Evolutionary conservation across 2,888 invertebrate species (phyloP).

Genomic region (Pocota personata): DNA sequence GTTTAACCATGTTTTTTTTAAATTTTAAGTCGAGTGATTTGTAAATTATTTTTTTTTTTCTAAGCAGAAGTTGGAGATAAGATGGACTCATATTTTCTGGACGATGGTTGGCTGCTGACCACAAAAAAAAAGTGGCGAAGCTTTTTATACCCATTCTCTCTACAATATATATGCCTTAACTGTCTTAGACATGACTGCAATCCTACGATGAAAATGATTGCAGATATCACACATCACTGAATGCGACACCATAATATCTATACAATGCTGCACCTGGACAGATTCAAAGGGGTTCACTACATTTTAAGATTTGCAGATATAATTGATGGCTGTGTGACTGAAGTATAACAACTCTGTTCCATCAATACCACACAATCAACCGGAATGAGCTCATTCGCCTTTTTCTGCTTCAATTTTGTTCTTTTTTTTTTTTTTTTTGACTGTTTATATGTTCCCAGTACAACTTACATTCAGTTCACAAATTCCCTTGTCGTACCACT

Average conservation of each 20-base stretch:
- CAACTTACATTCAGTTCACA: constrained; percentile 37
- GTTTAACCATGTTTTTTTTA: too few species aligned
- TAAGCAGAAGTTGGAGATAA: too few species aligned
- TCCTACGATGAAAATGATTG: neutral
- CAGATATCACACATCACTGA: neutral
- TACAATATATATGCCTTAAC: too few species aligned
- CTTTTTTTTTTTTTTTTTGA: constrained; percentile 7
- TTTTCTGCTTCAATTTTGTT: constrained; percentile 32
- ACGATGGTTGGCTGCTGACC: too few species aligned
- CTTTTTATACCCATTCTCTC: too few species aligned
- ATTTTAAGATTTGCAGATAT: neutral
- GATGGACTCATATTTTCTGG: too few species aligned
- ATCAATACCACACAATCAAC: constrained; percentile 13
- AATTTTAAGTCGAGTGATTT: too few species aligned
- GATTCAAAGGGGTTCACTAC: neutral
- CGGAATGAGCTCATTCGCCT: constrained; percentile 59
- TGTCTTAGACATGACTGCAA: neutral
- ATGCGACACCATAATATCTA: neutral
- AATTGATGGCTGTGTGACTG: constrained; percentile 18
- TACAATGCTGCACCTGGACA: neutral
- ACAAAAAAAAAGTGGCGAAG: too few species aligned
- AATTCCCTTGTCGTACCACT: constrained; percentile 11
- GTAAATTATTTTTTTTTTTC: too few species aligned
- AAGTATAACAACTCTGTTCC: constrained; percentile 36
- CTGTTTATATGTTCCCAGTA: constrained; percentile 18